These are phyloP conservation scores for Neoseiulus cucumeris DNA, from an alignment of 1,140 invertebrate genomes.

Conservation along the genomic window DNA sequence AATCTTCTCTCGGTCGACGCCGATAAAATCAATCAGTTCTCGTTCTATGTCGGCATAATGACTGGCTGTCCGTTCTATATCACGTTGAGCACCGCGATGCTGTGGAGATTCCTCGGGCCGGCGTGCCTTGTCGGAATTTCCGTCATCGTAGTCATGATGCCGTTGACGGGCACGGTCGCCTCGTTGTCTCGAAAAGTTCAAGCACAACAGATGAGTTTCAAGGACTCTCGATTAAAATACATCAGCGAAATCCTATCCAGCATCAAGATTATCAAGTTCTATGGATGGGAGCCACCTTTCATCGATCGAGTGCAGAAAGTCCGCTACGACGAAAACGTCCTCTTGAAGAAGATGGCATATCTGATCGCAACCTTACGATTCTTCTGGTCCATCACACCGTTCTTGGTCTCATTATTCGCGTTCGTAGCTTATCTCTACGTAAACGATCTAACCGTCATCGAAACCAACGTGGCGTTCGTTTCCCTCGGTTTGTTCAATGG, in stretches of 20 bases:
- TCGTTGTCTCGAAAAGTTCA: constrained; percentile 23
- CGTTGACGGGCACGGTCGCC: constrained; percentile 30
- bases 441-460: constrained; percentile 29
- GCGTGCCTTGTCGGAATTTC: constrained; percentile 28
- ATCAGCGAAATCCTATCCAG: constrained; percentile 87
- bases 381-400: constrained; percentile 24
- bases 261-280: constrained; percentile 54
- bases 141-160: constrained; percentile 30
- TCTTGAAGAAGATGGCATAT: constrained; percentile 53
- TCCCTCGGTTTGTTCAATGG: constrained; percentile 38
- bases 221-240: constrained; percentile 55
- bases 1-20: constrained; percentile 80
- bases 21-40: constrained; percentile 62
- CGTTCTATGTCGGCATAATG: constrained; percentile 76
- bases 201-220: constrained; percentile 23
- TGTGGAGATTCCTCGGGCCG: constrained; percentile 50
- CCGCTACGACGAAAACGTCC: constrained; percentile 28
- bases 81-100: constrained; percentile 57
- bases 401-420: constrained; percentile 42
- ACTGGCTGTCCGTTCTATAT: constrained; percentile 93
- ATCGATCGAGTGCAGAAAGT: constrained; percentile 26
- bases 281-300: constrained; percentile 32
- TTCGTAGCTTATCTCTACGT: constrained; percentile 62
- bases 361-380: constrained; percentile 42
- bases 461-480: constrained; percentile 39